phyloP scores from a whole-genome alignment of 2,113 vertebrate species.

The Albula glossodonta region DNA sequence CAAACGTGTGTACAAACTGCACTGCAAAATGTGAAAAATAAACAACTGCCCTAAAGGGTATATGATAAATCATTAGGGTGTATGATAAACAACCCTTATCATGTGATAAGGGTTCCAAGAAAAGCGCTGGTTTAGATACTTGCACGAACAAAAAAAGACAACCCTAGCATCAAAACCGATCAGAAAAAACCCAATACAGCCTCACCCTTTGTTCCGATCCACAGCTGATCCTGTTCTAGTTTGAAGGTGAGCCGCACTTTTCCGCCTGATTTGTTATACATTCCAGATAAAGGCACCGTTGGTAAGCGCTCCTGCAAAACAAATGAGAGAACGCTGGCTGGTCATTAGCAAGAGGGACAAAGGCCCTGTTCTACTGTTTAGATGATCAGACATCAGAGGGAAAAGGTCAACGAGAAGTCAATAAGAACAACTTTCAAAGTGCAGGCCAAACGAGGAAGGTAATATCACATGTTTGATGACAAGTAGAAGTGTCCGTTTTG shows the following conservation, averaged over 20 bases:
- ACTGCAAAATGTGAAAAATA: background rate
- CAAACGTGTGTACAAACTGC: background rate
- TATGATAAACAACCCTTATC: background rate
- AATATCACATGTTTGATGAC: background rate
- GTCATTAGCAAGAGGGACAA: constrained; percentile 39
- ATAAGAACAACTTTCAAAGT: background rate
- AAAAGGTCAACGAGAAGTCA: background rate
- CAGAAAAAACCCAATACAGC: background rate
- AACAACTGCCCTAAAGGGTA: background rate
- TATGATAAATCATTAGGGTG: background rate
- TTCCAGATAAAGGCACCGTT: constrained; percentile 93
- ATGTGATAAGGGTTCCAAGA: background rate
- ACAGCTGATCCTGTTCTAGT: constrained; percentile 97
- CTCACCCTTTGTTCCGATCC: constrained; percentile 98
- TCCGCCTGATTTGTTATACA: constrained; percentile 97
- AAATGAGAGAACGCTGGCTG: constrained; percentile 32
- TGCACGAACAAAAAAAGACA: too few species aligned
- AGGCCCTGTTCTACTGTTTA: background rate
- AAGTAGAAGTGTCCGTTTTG: too few species aligned
- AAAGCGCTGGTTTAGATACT: too few species aligned
- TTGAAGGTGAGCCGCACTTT: constrained; percentile 98
- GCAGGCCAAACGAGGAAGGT: background rate
- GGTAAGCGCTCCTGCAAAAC: constrained; percentile 88
- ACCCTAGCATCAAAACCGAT: too few species aligned
- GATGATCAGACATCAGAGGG: background rate